A percentile compares a stretch with the other conserved stretches of the same genome.
These are phyloP conservation scores for Centrocercus urophasianus DNA, from an alignment of 2,113 vertebrate genomes.

Conservation along the genomic window DNA sequence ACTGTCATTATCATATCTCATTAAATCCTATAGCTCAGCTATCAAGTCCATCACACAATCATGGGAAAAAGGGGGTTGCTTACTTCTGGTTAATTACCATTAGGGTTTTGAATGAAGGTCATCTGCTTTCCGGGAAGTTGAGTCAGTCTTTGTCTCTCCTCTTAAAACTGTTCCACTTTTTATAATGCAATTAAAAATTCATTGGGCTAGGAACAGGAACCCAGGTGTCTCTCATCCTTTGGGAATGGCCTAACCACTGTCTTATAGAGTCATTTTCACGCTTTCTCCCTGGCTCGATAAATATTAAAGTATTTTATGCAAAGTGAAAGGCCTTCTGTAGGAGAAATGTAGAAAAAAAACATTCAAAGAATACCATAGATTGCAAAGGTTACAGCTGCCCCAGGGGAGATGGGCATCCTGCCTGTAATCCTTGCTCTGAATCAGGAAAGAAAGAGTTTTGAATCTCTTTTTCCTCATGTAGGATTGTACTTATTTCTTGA, in stretches of 20 bases:
- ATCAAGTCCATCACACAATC: background rate
- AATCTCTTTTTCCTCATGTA: background rate
- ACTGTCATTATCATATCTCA: background rate
- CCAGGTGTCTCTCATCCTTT: conserved; percentile 36
- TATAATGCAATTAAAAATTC: conserved; percentile 63
- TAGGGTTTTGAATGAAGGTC: background rate
- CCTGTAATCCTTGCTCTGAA: background rate
- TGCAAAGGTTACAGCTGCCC: background rate
- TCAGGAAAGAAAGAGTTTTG: background rate
- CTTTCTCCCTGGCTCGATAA: conserved; percentile 2
- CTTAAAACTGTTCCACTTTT: conserved; percentile 42
- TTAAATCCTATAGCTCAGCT: background rate
- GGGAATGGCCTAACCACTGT: conserved; percentile 2
- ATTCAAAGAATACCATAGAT: background rate
- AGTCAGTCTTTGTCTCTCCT: conserved; percentile 37
- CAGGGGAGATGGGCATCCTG: background rate
- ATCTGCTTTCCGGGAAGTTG: background rate
- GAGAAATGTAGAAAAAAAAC: background rate
- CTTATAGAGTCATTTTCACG: background rate
- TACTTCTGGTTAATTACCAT: background rate
- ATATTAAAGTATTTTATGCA: conserved; percentile 60
- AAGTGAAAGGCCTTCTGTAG: background rate
- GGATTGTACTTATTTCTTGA: background rate
- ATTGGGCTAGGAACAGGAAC: conserved; percentile 10
- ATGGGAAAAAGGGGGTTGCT: background rate